Evolutionary conservation across 2,113 vertebrate genomes (phyloP).

Genomic region (Ancistrus triradiatus): DNA sequence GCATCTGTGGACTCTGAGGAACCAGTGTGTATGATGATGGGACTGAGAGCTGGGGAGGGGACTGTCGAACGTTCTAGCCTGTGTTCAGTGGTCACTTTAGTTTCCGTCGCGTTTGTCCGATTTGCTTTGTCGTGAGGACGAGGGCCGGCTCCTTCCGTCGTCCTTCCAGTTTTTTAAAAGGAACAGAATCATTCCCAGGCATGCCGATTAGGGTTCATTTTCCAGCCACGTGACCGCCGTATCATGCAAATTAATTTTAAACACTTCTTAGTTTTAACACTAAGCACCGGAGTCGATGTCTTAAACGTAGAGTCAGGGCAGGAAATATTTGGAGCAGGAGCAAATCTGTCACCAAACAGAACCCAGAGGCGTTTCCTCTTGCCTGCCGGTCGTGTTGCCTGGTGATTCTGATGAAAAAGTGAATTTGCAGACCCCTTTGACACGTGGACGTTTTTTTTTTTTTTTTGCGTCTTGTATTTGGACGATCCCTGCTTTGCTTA

Average conservation of each 20-base stretch:
- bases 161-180: constrained; percentile 17
- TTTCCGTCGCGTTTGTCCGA: neutral
- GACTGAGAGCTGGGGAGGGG: neutral
- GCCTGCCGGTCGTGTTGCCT: too few species aligned
- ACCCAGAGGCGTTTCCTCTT: too few species aligned
- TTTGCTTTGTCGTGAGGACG: neutral
- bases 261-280: too few species aligned
- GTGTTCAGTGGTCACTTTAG: constrained; percentile 1
- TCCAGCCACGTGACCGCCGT: neutral
- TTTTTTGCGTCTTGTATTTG: too few species aligned
- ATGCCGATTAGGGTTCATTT: neutral
- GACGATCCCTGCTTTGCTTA: too few species aligned
- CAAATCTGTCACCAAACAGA: too few species aligned
- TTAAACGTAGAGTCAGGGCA: too few species aligned
- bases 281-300: too few species aligned
- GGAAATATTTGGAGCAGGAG: too few species aligned
- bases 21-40: constrained; percentile 2
- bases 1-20: neutral
- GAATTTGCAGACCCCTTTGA: too few species aligned
- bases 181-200: constrained; percentile 1
- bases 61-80: constrained; percentile 6
- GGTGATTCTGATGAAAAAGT: too few species aligned
- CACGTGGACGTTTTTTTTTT: too few species aligned
- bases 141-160: neutral
- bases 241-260: neutral